Base-by-base conservation (phyloP, 2,113 vertebrate species). In the Psilopsiagon aurifrons region DNA sequence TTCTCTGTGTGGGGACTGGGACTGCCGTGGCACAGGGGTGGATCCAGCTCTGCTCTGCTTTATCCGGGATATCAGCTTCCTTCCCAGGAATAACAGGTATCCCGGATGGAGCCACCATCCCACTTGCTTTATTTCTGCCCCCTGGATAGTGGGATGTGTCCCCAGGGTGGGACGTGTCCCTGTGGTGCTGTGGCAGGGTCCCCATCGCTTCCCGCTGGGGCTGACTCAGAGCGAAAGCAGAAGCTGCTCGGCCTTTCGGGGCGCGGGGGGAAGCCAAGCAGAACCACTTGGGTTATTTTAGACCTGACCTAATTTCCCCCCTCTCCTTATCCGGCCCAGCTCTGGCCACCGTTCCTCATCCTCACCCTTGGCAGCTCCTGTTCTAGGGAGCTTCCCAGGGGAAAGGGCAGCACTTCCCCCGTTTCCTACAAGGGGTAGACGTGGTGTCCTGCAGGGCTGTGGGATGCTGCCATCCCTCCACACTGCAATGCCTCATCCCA, bases 221-320 rank as follows among this genome's bases (percentile, higher is more conserved):
- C 63, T 98, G 98, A 98, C 95, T 98, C 98, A 98, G 92, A 98
- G 66, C 0, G 97, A 98, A 98, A 98, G 98, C 98, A 98, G 98
- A 98, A 98, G 98, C 97, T 97, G 96, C 93, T 96, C 51, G 2
- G 81, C 39, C 0, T 91, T 92, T 75, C 0, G 71, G 77, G 96
- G 97, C 92, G 63, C 0, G 63, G 92, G 96, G 95, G 70, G 97
- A 97, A 97, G 97, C 71, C 96, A 97, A 97, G 97, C 98, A 98
- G 97, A 98, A 97, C 98, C 96, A 19, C 63, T 79, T 24, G 86
- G 86, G 95, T 97, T 98, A 98, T 98, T 98, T 98, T 98, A 96
- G 97, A 98, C 94, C 83, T 90, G 68, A 86, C 96, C 97, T 96
- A 78, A 97, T 97, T 97, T 97, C 84, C 95, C 92, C 83, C 74